Base-by-base conservation (phyloP, 2,113 vertebrate genomes). In the Smithornis capensis region DNA sequence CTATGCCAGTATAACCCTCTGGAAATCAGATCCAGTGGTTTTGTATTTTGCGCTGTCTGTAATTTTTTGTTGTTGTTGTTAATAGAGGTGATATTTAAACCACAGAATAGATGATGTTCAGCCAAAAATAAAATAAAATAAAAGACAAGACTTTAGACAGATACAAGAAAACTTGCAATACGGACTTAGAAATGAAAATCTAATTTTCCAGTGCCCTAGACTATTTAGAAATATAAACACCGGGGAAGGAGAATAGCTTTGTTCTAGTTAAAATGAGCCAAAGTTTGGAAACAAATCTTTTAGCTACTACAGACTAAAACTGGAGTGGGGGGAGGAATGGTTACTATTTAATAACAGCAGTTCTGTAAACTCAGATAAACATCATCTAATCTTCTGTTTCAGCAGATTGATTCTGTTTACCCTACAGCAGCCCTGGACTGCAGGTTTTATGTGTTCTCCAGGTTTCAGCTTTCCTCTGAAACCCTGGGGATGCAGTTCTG, bases 21-120 rank as follows among this genome's bases (percentile, higher is more conserved):
- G 92, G 85, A 93, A 90, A 94, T 85, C 76, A 93, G 71, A 96
- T 80, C 79, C 53, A 49, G 37, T 44, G 21, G 4, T 40, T 86
- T 74, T 83, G 59, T 90, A 73, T 49, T 92, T 77, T 74, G 38
- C 76, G 67, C 35, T 1, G 4, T 88, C 55, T 67, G 76, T 64
- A 13, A 33, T 63, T 68, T 21, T 60, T 45, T 49, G 40, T 6
- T 56, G 71, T 65, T 71, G 42, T 40, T 15, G 52, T 50, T 27
- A 53, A 56, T 21, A 52, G 37, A 80, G 16, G 33, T 86, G 79
- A 92, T 83, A 90, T 77, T 89, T 89, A 90, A 88, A 55, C 59
- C 29, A 62, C 25, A 67, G 65, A 62, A 74, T 19, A 69, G 70
- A 25, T 40, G 47, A 64, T 24, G 35, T 50, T 75, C 62, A 62